Base-by-base conservation (phyloP, 1,140 invertebrate genomes). In the Prorops nasuta region DNA sequence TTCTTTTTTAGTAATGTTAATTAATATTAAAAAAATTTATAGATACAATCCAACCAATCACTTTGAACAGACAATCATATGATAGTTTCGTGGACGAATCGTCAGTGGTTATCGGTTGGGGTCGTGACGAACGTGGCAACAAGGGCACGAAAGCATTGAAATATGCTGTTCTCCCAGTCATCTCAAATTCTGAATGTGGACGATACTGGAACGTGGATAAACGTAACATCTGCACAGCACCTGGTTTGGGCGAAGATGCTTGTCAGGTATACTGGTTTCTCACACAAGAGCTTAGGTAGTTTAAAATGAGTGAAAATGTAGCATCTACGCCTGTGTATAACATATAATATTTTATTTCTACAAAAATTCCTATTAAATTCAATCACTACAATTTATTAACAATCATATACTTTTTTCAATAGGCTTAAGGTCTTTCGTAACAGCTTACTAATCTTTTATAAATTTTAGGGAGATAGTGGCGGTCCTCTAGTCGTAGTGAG, bases 401-500 rank as follows among this genome's bases (percentile, higher is more conserved):
- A n/a, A n/a, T n/a, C n/a, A n/a, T n/a, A n/a, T n/a, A n/a, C n/a
- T n/a, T n/a, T n/a, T n/a, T n/a, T n/a, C n/a, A n/a, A n/a, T n/a
- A n/a, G n/a, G n/a, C n/a, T n/a, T n/a, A n/a, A n/a, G n/a, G n/a
- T n/a, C n/a, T n/a, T n/a, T n/a, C n/a, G n/a, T n/a, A n/a, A n/a
- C n/a, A n/a, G n/a, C n/a, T n/a, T n/a, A n/a, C n/a, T 2, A 18
- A n/a, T 22, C 40, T 19, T 49, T 42, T 3, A n/a, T n/a, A n/a
- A n/a, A 0, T 16, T 6, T 9, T 7, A 65, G 56, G 63, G 63
- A 8, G 63, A 67, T 15, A 67, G 60, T 8, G 64, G 64, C 3
- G 60, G 58, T 34, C 64, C 63, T 17, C 41, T 67, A 7, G 43
- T 64, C 3, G 24, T 63, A 1, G 17, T 18, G 0, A 10, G 14